Evolutionary conservation across 2,113 vertebrate genomes (phyloP), one percentile per base, ranked within the genome.

Genomic region (Reinhardtius hippoglossoides): DNA sequence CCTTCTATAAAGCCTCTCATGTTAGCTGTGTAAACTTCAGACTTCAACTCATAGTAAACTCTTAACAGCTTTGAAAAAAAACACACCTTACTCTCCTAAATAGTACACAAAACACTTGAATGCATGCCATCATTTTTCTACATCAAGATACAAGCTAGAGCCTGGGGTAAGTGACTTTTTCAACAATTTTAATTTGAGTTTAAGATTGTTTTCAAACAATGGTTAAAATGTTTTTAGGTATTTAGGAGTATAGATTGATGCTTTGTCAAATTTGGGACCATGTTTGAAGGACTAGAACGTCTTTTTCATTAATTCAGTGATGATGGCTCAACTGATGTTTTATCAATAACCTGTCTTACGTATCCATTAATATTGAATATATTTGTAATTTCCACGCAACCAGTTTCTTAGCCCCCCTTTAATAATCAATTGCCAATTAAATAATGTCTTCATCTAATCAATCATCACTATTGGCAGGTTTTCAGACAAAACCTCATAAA

Each of bases 1-100:
- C 86, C 65, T 21, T 74, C 80, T 92, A 93, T 93, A 93, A 93
- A 93, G 78, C 73, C 82, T 84, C 86, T 81, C 69, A 92, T 77
- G 81, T 87, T 60, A 77, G 84, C 80, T 65, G 71, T 69, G 81
- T 89, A 80, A 87, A 87, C 77, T 48, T 87, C 89, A 91, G 87
- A 91, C 75, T 82, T 80, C 87, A 79, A 84, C 87, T 74, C 76
- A 87, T 86, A 62, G 74, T 84, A 85, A 88, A 81, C 44, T 85
- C 67, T 81, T 81, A 74, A 70, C 67, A 76, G 66, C 65, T 18
- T 69, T 63, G 14, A 18, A 18, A 20, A 81, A 64, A 70, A 75
- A 48, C 8, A 35, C 60, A 63, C 35, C 13, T 14, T 60, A 70
- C 61, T 71, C 15, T 79, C 15, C 46, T 55, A 9, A 52, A 67